phyloP scores from a whole-genome alignment of 2,888 invertebrate species.

The Drosophila stalkeri region DNA sequence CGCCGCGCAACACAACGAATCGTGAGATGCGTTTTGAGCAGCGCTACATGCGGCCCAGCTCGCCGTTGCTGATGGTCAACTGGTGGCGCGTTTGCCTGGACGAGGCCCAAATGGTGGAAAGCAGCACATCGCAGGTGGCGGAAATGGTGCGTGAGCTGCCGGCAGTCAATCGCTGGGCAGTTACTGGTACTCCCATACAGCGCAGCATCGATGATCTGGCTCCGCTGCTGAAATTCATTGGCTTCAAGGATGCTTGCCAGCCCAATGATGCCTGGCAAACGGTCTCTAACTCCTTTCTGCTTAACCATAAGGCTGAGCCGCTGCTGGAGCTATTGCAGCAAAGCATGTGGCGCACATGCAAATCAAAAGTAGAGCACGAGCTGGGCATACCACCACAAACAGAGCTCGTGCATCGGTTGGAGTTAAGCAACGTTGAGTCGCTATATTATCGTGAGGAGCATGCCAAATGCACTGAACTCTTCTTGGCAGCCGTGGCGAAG shows the following conservation, averaged over 20 bases:
- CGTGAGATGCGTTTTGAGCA: slow-evolving; percentile 87
- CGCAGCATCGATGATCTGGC: slow-evolving; percentile 86
- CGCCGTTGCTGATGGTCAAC: slow-evolving; percentile 89
- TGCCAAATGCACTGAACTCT: slow-evolving; percentile 85
- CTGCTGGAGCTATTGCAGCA: slow-evolving; percentile 74
- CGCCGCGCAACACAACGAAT: slow-evolving; percentile 85
- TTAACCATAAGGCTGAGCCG: slow-evolving; percentile 42
- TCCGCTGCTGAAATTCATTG: slow-evolving; percentile 84
- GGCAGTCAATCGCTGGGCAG: slow-evolving; percentile 90
- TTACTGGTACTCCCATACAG: slow-evolving; percentile 91
- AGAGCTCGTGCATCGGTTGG: slow-evolving; percentile 87
- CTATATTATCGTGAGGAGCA: slow-evolving; percentile 90
- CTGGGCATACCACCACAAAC: slow-evolving; percentile 89
- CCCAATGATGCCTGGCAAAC: slow-evolving; percentile 73
- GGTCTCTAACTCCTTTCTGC: slow-evolving; percentile 71
- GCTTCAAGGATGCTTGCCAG: slow-evolving; percentile 80
- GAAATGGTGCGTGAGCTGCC: slow-evolving; percentile 83
- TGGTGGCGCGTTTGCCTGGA: slow-evolving; percentile 93
- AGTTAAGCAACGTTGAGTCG: slow-evolving; percentile 90
- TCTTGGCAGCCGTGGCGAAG: slow-evolving; percentile 85
- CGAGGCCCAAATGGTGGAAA: slow-evolving; percentile 93
- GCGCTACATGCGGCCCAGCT: slow-evolving; percentile 88
- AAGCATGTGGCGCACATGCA: slow-evolving; percentile 89
- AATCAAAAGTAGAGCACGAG: slow-evolving; percentile 89
- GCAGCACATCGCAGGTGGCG: slow-evolving; percentile 87